phyloP scores from a whole-genome alignment of 2,888 invertebrate species.

The Holacanthella duospinosa region DNA sequence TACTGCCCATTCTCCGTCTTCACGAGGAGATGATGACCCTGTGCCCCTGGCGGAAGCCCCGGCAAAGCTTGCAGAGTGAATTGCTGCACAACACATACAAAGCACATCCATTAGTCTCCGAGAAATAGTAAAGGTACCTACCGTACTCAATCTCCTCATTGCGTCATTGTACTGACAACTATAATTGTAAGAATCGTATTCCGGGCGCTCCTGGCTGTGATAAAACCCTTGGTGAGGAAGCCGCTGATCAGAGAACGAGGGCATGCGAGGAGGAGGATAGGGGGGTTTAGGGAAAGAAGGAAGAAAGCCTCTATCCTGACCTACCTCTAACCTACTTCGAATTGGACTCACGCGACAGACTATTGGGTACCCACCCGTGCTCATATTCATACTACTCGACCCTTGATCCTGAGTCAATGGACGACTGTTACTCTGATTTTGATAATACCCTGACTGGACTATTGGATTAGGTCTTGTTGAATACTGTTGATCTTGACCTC shows the following conservation, averaged over 20 bases:
- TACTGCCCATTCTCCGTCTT: conserved; percentile 96
- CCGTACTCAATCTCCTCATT: conserved; percentile 35
- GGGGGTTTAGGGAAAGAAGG: background rate
- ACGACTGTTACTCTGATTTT: too few relatives aligned
- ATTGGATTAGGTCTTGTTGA: background rate
- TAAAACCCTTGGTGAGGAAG: background rate
- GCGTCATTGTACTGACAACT: conserved; percentile 24
- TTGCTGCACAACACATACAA: conserved; percentile 48
- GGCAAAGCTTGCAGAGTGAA: conserved; percentile 79
- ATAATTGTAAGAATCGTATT: background rate
- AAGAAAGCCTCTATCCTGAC: background rate
- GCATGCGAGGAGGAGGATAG: background rate
- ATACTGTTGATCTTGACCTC: background rate
- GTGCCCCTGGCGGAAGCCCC: conserved; percentile 75
- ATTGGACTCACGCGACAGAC: conserved; percentile 18
- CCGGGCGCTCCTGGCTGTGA: background rate
- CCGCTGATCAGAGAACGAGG: background rate
- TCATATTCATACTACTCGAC: too few relatives aligned
- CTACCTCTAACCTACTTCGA: conserved; percentile 11
- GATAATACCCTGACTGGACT: background rate
- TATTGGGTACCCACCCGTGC: conserved; percentile 10
- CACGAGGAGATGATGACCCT: conserved; percentile 62
- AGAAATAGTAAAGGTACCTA: conserved; percentile 31
- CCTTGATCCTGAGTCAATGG: too few relatives aligned
- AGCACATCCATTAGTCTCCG: conserved; percentile 37